A percentile compares a stretch with the other conserved stretches of the same genome.
Conservation (phyloP, 2,113 vertebrate genomes). For the Pterocles gutturalis region DNA sequence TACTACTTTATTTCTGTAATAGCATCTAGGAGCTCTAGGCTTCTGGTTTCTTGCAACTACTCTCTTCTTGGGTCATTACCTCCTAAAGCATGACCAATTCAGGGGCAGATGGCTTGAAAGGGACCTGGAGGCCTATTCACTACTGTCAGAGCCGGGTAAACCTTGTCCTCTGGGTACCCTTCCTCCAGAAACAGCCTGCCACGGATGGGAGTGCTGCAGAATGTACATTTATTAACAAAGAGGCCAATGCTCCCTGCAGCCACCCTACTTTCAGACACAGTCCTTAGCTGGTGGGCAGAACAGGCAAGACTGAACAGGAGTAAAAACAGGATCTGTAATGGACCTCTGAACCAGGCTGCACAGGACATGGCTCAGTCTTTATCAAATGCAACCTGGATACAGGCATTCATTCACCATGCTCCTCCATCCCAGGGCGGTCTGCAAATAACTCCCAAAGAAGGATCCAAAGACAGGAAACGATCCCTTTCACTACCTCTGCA, state of each 20-base stretch:
- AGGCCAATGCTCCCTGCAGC: neutral
- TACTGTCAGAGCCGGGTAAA: neutral
- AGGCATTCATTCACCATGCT: neutral
- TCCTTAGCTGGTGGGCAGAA: neutral
- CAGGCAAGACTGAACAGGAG: neutral
- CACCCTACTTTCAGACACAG: neutral
- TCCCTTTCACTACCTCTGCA: constrained; percentile 13
- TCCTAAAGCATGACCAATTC: neutral
- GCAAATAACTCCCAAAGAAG: neutral
- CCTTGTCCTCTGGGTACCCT: neutral
- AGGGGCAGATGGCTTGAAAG: neutral
- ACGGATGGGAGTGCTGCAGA: neutral
- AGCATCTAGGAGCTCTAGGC: neutral
- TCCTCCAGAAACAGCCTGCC: constrained; percentile 6
- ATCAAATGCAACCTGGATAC: neutral
- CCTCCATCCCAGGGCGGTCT: neutral
- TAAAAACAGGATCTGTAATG: neutral
- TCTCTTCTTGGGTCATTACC: constrained; percentile 2
- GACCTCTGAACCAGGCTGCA: neutral
- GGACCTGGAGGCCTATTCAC: neutral
- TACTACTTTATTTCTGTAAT: neutral
- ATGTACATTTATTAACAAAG: neutral
- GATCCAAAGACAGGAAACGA: neutral
- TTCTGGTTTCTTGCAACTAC: neutral
- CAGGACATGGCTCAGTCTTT: neutral